Conservation (phyloP, 1,140 invertebrate species). For the Aphis craccivora region DNA sequence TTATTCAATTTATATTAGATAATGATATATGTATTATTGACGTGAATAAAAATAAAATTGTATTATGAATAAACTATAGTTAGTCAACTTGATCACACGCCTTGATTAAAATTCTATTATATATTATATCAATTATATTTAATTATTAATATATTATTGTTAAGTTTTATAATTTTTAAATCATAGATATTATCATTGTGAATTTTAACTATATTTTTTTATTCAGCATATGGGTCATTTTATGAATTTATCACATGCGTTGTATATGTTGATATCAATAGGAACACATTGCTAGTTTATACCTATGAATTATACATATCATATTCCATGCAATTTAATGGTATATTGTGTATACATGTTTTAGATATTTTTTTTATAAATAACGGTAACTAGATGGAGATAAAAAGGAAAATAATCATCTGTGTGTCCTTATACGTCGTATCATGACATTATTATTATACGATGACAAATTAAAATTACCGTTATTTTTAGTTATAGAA, state of each 20-base stretch:
- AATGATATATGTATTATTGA: neutral
- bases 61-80: neutral
- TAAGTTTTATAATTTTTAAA: neutral
- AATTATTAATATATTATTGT: neutral
- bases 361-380: neutral
- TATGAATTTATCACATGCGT: neutral
- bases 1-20: no score
- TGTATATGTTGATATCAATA: neutral
- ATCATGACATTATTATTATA: neutral
- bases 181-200: no score
- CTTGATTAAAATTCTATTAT: no score
- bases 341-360: neutral
- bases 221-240: neutral
- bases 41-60: neutral
- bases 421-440: neutral
- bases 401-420: neutral
- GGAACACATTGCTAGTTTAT: neutral
- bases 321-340: neutral
- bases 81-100: neutral
- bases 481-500: neutral
- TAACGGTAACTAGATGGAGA: neutral
- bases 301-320: neutral
- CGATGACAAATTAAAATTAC: neutral
- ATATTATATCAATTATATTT: neutral
- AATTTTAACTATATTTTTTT: neutral